Base-by-base conservation (phyloP, 2,113 vertebrate genomes). In the Megaleporinus macrocephalus region DNA sequence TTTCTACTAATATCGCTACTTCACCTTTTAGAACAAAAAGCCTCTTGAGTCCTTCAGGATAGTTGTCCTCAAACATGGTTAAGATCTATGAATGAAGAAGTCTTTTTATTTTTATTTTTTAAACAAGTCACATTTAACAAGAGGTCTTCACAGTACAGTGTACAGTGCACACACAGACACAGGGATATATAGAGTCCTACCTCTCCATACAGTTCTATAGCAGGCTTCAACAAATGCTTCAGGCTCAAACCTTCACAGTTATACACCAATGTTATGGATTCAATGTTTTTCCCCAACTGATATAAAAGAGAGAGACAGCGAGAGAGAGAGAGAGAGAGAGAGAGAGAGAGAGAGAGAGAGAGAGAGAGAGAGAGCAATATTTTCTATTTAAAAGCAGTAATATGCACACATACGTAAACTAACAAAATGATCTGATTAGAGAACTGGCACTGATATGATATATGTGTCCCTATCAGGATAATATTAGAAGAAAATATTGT, bases 221-320 rank as follows among this genome's bases (percentile, higher is more conserved):
- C 96, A 1, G 98, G 98, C 73, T 98, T 99, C 96, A 96, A 99
- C 66, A 99, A 91, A 88, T 99, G 98, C 88, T 95, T 99, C 86
- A 99, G 90, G 49, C 97, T 96, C 73, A 99, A 92, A 53, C 97
- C 97, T 84, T 99, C 98, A 0, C 96, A 96, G 84, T 99, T 97
- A 0, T 96, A 99, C 84, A 99, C 94, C 96, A 98, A 96, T 30
- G 94, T 94, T 89, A 97, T 92, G 2, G 93, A 91, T 87, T 99
- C 98, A 0, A 99, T 44, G 69, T 94, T 96, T 89, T 76, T 96
- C 68, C 96, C 96, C 82, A 97, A 76, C 98, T 99, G 89, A 22
- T 89, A 44, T 33, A n/a, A 41, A 73, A 70, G 18, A 71, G n/a
- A 61, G 16, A n/a, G 66, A 83, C 27, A 49, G 0, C 1, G 4